Conservation (phyloP, 2,888 invertebrate species). For the Linhomoeus sp. region DNA sequence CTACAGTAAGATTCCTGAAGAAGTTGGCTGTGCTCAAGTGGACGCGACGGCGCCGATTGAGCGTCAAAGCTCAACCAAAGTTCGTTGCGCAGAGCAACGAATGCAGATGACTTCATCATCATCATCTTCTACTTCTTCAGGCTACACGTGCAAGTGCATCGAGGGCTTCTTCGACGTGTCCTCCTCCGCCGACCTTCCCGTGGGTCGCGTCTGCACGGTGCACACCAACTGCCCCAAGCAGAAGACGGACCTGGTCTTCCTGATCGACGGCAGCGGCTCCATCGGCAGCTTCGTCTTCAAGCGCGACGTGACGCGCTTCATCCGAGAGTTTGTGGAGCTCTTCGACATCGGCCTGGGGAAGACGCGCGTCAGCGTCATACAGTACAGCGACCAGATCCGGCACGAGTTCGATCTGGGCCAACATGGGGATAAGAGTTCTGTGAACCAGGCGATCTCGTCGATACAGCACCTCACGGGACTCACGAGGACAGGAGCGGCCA, state of each 20-base stretch:
- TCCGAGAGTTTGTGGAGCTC: conserved; percentile 24
- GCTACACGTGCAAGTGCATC: conserved; percentile 15
- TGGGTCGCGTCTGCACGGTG: conserved; percentile 27
- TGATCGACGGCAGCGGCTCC: conserved; percentile 26
- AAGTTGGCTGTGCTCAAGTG: too few relatives aligned
- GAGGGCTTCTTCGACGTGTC: conserved; percentile 26
- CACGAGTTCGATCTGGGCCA: conserved; percentile 25
- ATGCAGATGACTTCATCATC: too few relatives aligned
- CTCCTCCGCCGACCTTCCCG: conserved; percentile 20
- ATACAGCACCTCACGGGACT: conserved; percentile 24
- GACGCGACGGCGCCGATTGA: too few relatives aligned
- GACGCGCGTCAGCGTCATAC: conserved; percentile 25
- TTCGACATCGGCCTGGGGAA: conserved; percentile 25
- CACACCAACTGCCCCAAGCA: conserved; percentile 25
- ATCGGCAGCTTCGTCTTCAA: conserved; percentile 26
- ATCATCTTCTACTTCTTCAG: too few relatives aligned
- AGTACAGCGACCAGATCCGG: conserved; percentile 26
- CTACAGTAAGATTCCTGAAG: too few relatives aligned
- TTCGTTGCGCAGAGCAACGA: too few relatives aligned
- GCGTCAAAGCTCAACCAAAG: too few relatives aligned
- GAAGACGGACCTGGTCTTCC: conserved; percentile 25
- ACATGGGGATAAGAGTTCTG: conserved; percentile 9
- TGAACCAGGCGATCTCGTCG: conserved; percentile 11
- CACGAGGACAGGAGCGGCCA: conserved; percentile 25
- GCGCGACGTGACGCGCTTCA: conserved; percentile 22